Percentiles rank a stretch among this genome's conserved stretches.
These are phyloP conservation scores for Tribolium freemani DNA, from an alignment of 2,888 invertebrate species.

Conservation along the genomic window DNA sequence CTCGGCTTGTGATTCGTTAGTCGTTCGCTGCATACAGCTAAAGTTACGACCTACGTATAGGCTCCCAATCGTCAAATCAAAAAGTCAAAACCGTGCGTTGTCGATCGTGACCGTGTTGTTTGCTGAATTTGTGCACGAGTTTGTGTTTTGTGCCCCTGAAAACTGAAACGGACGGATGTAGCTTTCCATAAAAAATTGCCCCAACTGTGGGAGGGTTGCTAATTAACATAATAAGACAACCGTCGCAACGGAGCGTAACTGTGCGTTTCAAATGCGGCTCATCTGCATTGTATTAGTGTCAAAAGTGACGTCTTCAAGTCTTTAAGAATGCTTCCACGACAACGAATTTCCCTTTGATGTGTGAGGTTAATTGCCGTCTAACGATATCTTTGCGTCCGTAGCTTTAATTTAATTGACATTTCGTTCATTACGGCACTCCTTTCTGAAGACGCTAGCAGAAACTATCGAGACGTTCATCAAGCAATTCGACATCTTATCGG, in stretches of 20 bases:
- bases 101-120: too few relatives aligned
- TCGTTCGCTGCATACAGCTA: too few relatives aligned
- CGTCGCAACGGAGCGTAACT: background rate
- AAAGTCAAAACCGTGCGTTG: too few relatives aligned
- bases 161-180: background rate
- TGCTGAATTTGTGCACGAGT: too few relatives aligned
- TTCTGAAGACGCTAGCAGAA: conserved; percentile 26
- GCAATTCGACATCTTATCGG: background rate
- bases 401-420: conserved; percentile 33
- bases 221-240: conserved; percentile 29
- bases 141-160: too few relatives aligned
- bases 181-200: background rate
- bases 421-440: conserved; percentile 28
- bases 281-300: conserved; percentile 26
- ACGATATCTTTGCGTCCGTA: conserved; percentile 26
- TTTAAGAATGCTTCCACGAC: conserved; percentile 19
- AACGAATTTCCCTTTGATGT: conserved; percentile 14
- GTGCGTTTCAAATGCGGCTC: conserved; percentile 7
- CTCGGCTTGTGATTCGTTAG: too few relatives aligned
- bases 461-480: conserved; percentile 31
- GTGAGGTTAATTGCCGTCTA: conserved; percentile 26
- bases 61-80: too few relatives aligned
- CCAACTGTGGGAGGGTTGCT: background rate
- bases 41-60: too few relatives aligned
- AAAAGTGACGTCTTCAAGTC: conserved; percentile 16